Evolutionary conservation across 2,113 vertebrate genomes (phyloP), one percentile per base, ranked within the genome.

Genomic region (Anguilla rostrata): DNA sequence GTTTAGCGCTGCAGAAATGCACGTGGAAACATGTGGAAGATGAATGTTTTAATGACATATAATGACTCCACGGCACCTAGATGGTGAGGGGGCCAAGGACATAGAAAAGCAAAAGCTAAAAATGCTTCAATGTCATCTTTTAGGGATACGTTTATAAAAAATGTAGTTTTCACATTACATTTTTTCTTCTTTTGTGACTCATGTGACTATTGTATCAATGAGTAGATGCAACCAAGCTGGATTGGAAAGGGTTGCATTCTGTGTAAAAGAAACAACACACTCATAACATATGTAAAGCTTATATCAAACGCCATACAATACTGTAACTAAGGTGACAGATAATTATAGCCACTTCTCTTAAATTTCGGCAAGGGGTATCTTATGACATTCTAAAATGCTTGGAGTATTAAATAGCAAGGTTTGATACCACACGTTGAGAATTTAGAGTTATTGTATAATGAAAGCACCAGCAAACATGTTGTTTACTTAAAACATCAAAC

Each of bases 1-100:
- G 63, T 88, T 66, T 80, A 81, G 49, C 46, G 53, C 53, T 82
- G 84, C 83, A 46, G 87, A 88, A 96, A 82, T 15, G 56, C 49
- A 87, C 26, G 57, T 79, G 63, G 63, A 14, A 63, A 57, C 83
- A n/a, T 63, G 43, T 83, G 86, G 63, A 40, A n/a, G 15, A 26
- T n/a, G 4, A 71, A 71, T n/a, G 20, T n/a, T n/a, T 22, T 40
- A 43, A 57, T 57, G 66, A 15, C 53, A 40, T 83, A 85, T 85
- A 83, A 84, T 83, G 43, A 46, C 26, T 87, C 63, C 83, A 84
- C 46, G 34, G 84, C 83, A 80, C 41, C 49, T 11, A 82, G 1
- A 26, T 43, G 57, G 78, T 60, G 86, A 79, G 75, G n/a, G 63
- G 81, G 88, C 81, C 83, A 87, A 87, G 78, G 81, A 56, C 75